These are phyloP conservation scores for Dyspetes luteomarginatus DNA, from an alignment of 2,888 invertebrate genomes.

Conservation along the genomic window DNA sequence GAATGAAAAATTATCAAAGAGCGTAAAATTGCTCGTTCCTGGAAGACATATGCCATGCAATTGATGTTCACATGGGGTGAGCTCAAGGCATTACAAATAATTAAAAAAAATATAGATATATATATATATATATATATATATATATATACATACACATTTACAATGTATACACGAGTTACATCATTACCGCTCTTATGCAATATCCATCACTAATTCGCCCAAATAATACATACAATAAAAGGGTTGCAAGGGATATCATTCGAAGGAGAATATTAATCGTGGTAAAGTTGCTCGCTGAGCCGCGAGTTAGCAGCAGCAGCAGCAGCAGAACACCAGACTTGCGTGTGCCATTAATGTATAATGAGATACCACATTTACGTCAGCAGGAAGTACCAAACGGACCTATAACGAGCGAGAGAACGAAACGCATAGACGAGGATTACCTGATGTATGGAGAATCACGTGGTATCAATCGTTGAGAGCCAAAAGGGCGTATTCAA, in stretches of 20 bases:
- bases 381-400: neutral
- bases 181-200: no score
- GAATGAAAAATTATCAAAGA: neutral
- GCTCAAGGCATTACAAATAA: no score
- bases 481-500: neutral
- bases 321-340: conserved; percentile 24
- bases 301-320: conserved; percentile 6
- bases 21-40: no score
- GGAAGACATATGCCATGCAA: no score
- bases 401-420: neutral
- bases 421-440: conserved; percentile 17
- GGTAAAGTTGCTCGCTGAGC: conserved; percentile 3
- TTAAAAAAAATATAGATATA: no score
- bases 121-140: no score
- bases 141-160: no score
- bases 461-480: neutral
- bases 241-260: conserved; percentile 18
- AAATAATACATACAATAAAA: neutral
- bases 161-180: no score
- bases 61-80: no score
- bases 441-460: conserved; percentile 5
- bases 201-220: no score
- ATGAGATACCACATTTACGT: conserved; percentile 10
- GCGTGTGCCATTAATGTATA: conserved; percentile 30
- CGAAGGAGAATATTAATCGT: conserved; percentile 28